phyloP scores from a whole-genome alignment of 2,888 invertebrate genomes.

The Napeogenes sylphis region DNA sequence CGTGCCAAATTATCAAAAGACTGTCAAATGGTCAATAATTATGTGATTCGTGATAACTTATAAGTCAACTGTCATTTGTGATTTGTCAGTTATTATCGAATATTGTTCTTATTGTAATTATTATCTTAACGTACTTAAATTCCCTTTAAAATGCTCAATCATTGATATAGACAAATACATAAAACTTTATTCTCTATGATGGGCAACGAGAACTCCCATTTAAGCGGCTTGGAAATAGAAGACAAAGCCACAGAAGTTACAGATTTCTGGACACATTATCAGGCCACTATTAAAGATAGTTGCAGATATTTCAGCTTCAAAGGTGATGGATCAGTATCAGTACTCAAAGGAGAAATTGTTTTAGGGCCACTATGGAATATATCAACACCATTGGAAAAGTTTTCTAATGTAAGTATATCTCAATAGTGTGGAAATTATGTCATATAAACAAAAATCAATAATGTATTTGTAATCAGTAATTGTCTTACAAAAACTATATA shows the following conservation, averaged over 20 bases:
- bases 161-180: slow-evolving; percentile 5
- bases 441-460: background rate
- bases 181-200: slow-evolving; percentile 55
- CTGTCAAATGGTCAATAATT: background rate
- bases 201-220: slow-evolving; percentile 87
- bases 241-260: slow-evolving; percentile 86
- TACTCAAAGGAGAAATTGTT: slow-evolving; percentile 86
- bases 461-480: too few species aligned
- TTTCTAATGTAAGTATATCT: slow-evolving; percentile 81
- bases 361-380: slow-evolving; percentile 80
- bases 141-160: background rate
- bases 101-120: background rate
- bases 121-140: background rate
- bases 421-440: slow-evolving; percentile 8
- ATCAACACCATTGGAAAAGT: slow-evolving; percentile 84
- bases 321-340: slow-evolving; percentile 80
- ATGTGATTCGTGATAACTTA: background rate
- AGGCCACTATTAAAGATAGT: slow-evolving; percentile 78
- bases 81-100: slow-evolving; percentile 2
- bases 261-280: slow-evolving; percentile 87
- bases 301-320: slow-evolving; percentile 73
- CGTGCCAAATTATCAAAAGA: too few species aligned
- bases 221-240: slow-evolving; percentile 84
- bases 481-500: too few species aligned
- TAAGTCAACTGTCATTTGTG: slow-evolving; percentile 4